phyloP scores from a whole-genome alignment of 2,113 vertebrate genomes.

The Vulpes ferrilata region DNA sequence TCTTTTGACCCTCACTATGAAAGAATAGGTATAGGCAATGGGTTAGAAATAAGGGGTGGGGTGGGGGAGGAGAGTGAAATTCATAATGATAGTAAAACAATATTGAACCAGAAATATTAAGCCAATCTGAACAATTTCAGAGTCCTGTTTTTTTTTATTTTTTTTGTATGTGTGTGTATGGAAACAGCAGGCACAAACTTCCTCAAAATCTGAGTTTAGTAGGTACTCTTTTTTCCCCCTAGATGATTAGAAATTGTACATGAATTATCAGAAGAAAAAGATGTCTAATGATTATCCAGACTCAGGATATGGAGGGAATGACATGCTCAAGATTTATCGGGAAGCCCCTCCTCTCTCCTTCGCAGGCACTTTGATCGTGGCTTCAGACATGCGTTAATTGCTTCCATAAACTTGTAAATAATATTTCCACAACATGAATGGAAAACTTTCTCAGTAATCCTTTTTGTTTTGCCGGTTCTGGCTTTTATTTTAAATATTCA shows the following conservation, averaged over 20 bases:
- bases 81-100: background rate
- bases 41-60: background rate
- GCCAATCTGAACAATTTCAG: background rate
- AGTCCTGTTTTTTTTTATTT: background rate
- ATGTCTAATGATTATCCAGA: background rate
- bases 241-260: background rate
- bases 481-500: background rate
- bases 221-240: background rate
- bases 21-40: background rate
- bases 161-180: background rate
- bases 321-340: too few relatives aligned
- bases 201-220: background rate
- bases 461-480: background rate
- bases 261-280: background rate
- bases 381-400: background rate
- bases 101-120: background rate
- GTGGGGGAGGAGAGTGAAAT: too few relatives aligned
- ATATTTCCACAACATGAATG: background rate
- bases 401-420: background rate
- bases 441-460: fast-evolving
- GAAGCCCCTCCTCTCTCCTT: fast-evolving
- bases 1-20: background rate
- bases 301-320: fast-evolving
- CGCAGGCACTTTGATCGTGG: fast-evolving
- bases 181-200: background rate